Base-by-base conservation (phyloP, 2,888 invertebrate species). In the Lasius platythorax region DNA sequence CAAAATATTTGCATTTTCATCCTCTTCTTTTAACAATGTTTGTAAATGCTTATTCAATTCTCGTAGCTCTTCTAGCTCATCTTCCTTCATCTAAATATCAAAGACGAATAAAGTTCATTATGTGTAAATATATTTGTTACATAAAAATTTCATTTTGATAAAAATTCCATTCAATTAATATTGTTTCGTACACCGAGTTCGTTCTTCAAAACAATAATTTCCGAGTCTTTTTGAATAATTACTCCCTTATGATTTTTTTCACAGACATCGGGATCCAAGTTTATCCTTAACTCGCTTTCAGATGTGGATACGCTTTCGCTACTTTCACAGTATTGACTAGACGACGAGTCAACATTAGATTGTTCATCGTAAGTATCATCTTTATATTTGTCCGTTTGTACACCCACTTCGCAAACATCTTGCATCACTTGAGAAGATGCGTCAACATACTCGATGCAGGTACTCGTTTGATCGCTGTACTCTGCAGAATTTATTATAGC, bases 171-270 rank as follows among this genome's bases (percentile, higher is more conserved):
- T 63, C n/a, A 67, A 56, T 15, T 40, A 18, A 53, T 40, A 58
- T 66, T 23, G 30, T 58, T 64, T 83, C 91, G 33, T 89, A 92
- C 93, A 15, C 87, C 88, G 28, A 93, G 84, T 70, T 93, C 91
- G 73, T 92, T 91, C 66, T 92, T 91, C 56, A 94, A 81, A 6
- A 91, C 89, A 28, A 93, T 92, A 28, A 94, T 94, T 81, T 93
- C 92, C 33, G 94, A 92, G 73, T 94, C 94, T 83, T 93, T 94
- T 64, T 93, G 87, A 28, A 92, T 92, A 46, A 94, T 92, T 3
- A 91, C 88, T 8, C 85, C 79, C 58, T 91, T 90, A 63, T 92
- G 88, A 23, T 67, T 79, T 3, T 23, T 76, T 23, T 87, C 86
- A 58, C 72, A 74, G 15, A 66, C 15, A 37, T 86, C 79, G 43